Percentiles rank a stretch among this genome's conserved stretches.
These are phyloP conservation scores for Bimastos eiseni DNA, from an alignment of 2,888 invertebrate species.

Conservation along the genomic window DNA sequence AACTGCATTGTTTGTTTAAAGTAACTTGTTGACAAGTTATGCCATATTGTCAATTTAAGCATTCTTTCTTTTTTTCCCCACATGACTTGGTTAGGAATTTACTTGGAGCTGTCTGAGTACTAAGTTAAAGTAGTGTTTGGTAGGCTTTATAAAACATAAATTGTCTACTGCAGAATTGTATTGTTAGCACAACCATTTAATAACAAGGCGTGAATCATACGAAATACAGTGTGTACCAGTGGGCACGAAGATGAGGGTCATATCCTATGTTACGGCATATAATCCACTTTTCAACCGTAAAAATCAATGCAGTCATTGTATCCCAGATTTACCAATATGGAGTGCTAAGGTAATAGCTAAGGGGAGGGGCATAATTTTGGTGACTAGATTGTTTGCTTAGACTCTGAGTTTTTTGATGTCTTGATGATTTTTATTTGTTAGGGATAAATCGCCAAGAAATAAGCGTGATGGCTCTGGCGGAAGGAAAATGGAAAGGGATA, in stretches of 20 bases:
- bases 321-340: no score
- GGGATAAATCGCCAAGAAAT: conserved; percentile 18
- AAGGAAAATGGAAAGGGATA: not conserved
- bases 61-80: not conserved
- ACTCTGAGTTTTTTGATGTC: not conserved
- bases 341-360: no score
- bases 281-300: no score
- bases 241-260: no score
- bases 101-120: not conserved
- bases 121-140: no score
- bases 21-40: not conserved
- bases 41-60: not conserved
- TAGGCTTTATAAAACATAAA: no score
- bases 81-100: not conserved
- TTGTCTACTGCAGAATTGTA: not conserved
- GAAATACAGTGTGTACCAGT: not conserved
- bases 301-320: no score
- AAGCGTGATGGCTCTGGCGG: not conserved
- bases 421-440: not conserved
- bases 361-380: no score
- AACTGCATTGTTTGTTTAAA: not conserved
- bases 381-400: not conserved
- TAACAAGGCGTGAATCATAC: not conserved
- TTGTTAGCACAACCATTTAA: not conserved
- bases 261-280: no score